A percentile compares a stretch with the other conserved stretches of the same genome.
phyloP scores from a whole-genome alignment of 1,140 invertebrate genomes.

The Bactericera cockerelli region DNA sequence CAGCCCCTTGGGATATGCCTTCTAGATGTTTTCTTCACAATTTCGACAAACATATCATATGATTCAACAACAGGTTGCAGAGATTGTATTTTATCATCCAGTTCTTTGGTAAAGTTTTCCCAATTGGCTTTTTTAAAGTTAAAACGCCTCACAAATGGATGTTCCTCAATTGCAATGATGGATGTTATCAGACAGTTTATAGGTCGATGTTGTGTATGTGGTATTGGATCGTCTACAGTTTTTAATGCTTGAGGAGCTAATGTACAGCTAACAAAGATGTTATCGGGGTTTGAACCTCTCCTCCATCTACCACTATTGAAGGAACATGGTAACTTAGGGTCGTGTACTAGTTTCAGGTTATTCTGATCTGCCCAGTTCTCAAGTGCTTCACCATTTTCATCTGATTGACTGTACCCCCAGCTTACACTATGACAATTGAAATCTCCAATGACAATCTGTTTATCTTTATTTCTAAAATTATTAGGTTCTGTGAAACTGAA shows the following conservation, averaged over 20 bases:
- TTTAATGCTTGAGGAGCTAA: neutral
- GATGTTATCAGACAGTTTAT: slow-evolving; percentile 9
- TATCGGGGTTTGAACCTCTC: slow-evolving; percentile 9
- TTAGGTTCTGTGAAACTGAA: slow-evolving; percentile 7
- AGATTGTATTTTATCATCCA: neutral
- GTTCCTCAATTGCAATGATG: neutral
- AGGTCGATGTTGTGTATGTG: slow-evolving; percentile 11
- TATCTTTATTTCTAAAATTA: slow-evolving; percentile 8
- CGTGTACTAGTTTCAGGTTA: slow-evolving; percentile 10
- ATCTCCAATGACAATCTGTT: slow-evolving; percentile 9
- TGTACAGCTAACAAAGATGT: neutral
- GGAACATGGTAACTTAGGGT: slow-evolving; percentile 9
- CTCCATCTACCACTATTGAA: slow-evolving; percentile 14
- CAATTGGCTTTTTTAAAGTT: slow-evolving; percentile 15
- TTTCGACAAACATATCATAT: slow-evolving; percentile 6
- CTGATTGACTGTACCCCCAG: slow-evolving; percentile 12
- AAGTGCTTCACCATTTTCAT: slow-evolving; percentile 9
- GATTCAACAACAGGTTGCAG: neutral
- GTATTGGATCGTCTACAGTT: slow-evolving; percentile 11
- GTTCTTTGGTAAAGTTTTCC: neutral
- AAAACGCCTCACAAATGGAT: slow-evolving; percentile 10
- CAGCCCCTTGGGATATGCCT: slow-evolving; percentile 12
- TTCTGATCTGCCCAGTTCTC: slow-evolving; percentile 11
- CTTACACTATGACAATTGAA: slow-evolving; percentile 8
- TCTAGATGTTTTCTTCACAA: slow-evolving; percentile 9